Evolutionary conservation across 2,797 vertebrate genomes (phyloP).

Genomic region (Urophycis tenuis): DNA sequence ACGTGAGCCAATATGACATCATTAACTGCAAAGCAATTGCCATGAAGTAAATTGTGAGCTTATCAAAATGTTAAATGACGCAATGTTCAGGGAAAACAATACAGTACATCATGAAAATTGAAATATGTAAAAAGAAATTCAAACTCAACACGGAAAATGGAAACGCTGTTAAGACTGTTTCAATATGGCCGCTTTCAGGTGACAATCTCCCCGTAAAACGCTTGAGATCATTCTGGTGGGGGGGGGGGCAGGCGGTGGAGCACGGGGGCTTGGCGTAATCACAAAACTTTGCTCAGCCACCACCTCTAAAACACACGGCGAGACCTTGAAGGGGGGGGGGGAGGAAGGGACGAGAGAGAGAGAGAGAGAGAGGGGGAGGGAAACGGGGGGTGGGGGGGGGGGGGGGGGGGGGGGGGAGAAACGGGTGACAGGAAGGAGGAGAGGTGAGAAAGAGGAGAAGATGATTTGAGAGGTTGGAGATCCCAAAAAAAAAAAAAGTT

Average conservation of each 20-base stretch:
- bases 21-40: background rate
- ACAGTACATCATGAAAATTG: background rate
- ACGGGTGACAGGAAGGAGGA: slow-evolving; percentile 32
- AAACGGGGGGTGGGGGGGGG: background rate
- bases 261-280: slow-evolving; percentile 4
- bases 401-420: background rate
- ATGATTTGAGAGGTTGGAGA: slow-evolving; percentile 15
- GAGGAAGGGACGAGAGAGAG: slow-evolving; percentile 48
- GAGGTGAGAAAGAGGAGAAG: slow-evolving; percentile 35
- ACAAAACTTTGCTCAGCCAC: background rate
- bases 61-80: background rate
- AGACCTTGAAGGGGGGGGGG: slow-evolving; percentile 30
- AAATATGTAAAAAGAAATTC: background rate
- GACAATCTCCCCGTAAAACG: background rate
- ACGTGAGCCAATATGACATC: background rate
- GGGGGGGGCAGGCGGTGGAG: slow-evolving; percentile 33
- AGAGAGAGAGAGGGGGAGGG: slow-evolving; percentile 29
- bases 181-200: background rate
- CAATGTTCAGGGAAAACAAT: background rate
- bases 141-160: background rate
- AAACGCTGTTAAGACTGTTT: background rate
- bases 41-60: background rate
- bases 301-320: background rate
- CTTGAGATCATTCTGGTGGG: background rate
- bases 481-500: slow-evolving; percentile 22